Evolutionary conservation across 2,888 invertebrate species (phyloP), one percentile per base, ranked within the genome.

Genomic region (Caenorhabditis panamensis): DNA sequence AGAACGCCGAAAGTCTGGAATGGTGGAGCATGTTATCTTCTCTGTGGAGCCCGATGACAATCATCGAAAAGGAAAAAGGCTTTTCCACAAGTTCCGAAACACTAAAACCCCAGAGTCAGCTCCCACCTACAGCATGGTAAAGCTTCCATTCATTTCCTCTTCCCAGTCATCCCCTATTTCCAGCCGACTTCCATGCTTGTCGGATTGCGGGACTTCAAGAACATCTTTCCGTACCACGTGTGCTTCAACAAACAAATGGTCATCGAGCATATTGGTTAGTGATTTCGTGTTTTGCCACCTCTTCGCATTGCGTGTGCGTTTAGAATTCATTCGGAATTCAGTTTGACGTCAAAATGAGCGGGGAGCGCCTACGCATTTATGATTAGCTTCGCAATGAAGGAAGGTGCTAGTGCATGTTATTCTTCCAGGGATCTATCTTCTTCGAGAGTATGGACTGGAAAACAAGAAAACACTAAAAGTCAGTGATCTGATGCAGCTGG

Each of bases 181-280:
- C 54, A 82, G 82, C 37, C 58, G 0, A 13, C 62, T 4, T 31
- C 69, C 31, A 75, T 81, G 64, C 77, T 81, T 0, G 64, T 83
- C 22, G 59, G 75, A 1, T 68, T 84, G n/a, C 73, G 81, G 11
- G 86, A 87, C 51, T 80, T 87, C 62, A 82, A 83, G 28, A 66
- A 81, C 37, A 88, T 89, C 54, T 88, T 89, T 69, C 89, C 89
- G 2, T 89, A 87, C 53, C 89, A 89, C 69, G 84, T 89, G 8
- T 89, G 89, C 62, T 88, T 89, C 85, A 88, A 88, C 68, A 88
- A 87, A 62, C 87, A 88, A 67, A 79, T 89, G 82, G 79, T 88
- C 53, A 83, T 89, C 36, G 89, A 89, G 66, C 89, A 89, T 67
- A 84, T 89, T 28, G 89, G 89, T 83, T 51, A 67, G 84, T 69